These are phyloP conservation scores for Macrotus californicus DNA, from an alignment of 2,113 vertebrate species.

Conservation along the genomic window DNA sequence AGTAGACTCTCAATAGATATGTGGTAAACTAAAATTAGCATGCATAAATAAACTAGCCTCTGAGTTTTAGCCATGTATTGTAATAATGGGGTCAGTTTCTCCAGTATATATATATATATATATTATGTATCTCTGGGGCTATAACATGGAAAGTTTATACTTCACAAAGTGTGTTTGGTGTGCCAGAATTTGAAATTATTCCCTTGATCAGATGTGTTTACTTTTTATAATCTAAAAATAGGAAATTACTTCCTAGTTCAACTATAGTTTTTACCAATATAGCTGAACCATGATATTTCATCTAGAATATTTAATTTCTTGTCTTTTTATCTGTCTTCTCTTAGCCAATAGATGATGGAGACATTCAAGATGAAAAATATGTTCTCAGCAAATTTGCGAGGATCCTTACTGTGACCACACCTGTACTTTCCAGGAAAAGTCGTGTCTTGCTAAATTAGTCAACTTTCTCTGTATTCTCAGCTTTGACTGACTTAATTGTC, in stretches of 20 bases:
- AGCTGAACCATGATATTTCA: background rate
- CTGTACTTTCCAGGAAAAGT: background rate
- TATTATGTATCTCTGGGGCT: background rate
- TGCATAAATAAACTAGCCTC: background rate
- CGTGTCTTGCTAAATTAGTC: background rate
- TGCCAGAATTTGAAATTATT: slow-evolving; percentile 8
- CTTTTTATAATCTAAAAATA: background rate
- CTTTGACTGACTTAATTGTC: background rate
- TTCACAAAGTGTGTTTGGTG: background rate
- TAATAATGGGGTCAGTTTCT: background rate
- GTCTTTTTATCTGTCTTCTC: background rate
- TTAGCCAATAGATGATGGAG: background rate
- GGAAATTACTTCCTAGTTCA: background rate
- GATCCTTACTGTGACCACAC: background rate
- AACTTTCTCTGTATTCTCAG: background rate
- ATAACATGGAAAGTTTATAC: background rate
- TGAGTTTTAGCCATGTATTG: background rate
- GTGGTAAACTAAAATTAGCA: background rate
- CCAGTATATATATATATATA: background rate
- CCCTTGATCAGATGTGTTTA: background rate
- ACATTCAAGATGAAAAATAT: background rate
- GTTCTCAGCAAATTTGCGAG: background rate
- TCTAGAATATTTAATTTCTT: background rate
- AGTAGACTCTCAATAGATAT: background rate
- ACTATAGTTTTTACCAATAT: background rate